Percentiles rank a stretch among this genome's conserved stretches.
These are phyloP conservation scores for Cerastis leucographa DNA, from an alignment of 2,888 invertebrate species.

Conservation along the genomic window DNA sequence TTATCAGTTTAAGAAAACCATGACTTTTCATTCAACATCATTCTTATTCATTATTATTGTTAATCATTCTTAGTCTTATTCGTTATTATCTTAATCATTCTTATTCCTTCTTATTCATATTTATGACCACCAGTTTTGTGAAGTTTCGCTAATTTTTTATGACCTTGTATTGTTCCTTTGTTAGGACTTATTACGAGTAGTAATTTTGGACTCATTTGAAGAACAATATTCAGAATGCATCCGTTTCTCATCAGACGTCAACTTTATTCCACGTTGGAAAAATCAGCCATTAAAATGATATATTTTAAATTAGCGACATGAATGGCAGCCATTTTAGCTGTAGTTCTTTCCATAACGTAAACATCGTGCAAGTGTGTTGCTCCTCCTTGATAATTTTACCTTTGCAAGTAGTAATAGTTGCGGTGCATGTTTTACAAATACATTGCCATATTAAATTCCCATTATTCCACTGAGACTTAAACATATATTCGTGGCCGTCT, in stretches of 20 bases:
- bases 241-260: neutral
- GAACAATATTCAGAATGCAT: neutral
- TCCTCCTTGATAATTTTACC: neutral
- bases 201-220: neutral
- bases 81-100: neutral
- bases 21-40: neutral
- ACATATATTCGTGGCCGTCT: neutral
- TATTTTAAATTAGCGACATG: conserved; percentile 41
- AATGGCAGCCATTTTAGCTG: conserved; percentile 40
- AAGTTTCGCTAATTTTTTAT: neutral
- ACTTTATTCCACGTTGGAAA: neutral
- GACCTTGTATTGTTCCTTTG: neutral
- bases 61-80: neutral
- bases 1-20: neutral
- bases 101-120: neutral
- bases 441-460: conserved; percentile 36
- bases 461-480: neutral
- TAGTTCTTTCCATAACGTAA: neutral
- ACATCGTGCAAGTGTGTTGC: conserved; percentile 17
- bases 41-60: neutral
- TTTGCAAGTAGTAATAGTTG: neutral
- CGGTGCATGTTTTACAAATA: conserved; percentile 6
- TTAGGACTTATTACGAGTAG: neutral
- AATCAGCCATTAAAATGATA: neutral
- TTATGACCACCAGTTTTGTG: neutral